Percentiles rank a stretch among this genome's conserved stretches.
phyloP scores from a whole-genome alignment of 2,888 invertebrate species.

The Syrphus vitripennis region DNA sequence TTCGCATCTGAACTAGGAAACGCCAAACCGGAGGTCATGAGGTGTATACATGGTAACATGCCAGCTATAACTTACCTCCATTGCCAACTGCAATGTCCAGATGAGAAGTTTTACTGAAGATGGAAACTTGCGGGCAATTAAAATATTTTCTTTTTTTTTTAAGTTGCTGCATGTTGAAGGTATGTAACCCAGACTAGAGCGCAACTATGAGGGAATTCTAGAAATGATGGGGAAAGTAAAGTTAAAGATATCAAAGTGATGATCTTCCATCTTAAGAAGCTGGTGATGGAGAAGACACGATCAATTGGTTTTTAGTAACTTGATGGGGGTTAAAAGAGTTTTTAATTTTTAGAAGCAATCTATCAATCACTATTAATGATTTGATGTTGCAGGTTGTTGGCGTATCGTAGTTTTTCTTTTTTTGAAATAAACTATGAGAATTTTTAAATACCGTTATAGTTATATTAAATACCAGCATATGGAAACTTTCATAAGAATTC shows the following conservation, averaged over 20 bases:
- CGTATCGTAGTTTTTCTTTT: not conserved
- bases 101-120: not conserved
- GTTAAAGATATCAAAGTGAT: not conserved
- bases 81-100: not conserved
- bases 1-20: constrained; percentile 33
- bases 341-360: not conserved
- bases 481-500: too few relatives aligned
- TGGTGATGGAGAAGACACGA: not conserved
- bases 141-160: constrained; percentile 8
- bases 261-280: not conserved
- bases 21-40: constrained; percentile 41
- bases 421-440: not conserved
- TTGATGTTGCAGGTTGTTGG: not conserved
- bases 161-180: not conserved
- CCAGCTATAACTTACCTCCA: not conserved
- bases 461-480: too few relatives aligned
- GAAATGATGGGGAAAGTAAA: constrained; percentile 9
- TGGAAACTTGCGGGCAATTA: constrained; percentile 26
- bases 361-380: not conserved
- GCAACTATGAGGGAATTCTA: not conserved
- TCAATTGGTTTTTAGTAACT: not conserved
- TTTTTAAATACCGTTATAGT: too few relatives aligned
- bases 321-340: not conserved
- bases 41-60: constrained; percentile 19
- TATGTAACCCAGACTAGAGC: not conserved